Conservation (phyloP, 2,888 invertebrate genomes). For the Pediacus dermestoides region DNA sequence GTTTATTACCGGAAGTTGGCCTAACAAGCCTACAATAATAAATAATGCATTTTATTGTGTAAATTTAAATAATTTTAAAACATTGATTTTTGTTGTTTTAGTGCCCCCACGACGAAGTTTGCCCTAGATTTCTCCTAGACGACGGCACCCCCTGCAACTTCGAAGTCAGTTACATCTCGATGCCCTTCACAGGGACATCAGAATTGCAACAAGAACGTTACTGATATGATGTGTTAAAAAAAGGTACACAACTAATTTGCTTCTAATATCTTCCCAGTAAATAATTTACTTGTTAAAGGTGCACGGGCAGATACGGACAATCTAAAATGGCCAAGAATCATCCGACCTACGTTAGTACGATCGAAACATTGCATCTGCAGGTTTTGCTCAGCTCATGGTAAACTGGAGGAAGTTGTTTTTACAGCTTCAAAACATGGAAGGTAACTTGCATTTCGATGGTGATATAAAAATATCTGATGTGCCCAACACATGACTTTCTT, state of each 20-base stretch:
- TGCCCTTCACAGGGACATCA: constrained; percentile 53
- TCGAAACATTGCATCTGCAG: constrained; percentile 73
- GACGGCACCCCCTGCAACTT: constrained; percentile 77
- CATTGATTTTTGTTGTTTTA: too few species aligned
- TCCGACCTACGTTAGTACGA: constrained; percentile 66
- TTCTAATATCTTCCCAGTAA: too few species aligned
- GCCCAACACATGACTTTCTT: too few species aligned
- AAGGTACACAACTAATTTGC: too few species aligned
- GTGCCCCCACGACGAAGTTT: constrained; percentile 79
- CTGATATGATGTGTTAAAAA: constrained; percentile 78
- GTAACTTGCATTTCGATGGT: too few species aligned
- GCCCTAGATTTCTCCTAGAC: constrained; percentile 67
- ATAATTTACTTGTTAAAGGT: too few species aligned
- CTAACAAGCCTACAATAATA: too few species aligned
- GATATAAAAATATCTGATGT: too few species aligned
- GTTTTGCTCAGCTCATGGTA: constrained; percentile 71
- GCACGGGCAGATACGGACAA: constrained; percentile 9
- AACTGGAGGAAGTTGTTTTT: constrained; percentile 72
- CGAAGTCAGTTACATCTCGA: constrained; percentile 58
- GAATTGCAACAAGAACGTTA: constrained; percentile 58
- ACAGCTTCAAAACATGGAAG: constrained; percentile 72
- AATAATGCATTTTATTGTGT: too few species aligned
- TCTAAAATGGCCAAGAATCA: constrained; percentile 76
- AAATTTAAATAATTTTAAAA: too few species aligned
- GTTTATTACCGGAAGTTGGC: too few species aligned